phyloP scores from a whole-genome alignment of 2,797 vertebrate genomes.

The Scleropages formosus region DNA sequence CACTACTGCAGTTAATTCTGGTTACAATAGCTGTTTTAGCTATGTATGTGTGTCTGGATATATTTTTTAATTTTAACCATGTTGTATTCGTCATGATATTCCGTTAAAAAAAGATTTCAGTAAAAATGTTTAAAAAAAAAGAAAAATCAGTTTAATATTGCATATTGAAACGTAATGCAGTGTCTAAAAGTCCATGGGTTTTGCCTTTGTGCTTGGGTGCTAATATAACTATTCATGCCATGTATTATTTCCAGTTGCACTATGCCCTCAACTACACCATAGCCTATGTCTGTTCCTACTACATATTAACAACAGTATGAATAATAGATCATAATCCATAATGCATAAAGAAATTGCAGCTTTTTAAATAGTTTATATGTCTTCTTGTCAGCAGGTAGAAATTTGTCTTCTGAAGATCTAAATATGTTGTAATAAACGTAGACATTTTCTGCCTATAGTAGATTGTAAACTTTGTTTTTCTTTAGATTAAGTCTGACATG shows the following conservation, averaged over 20 bases:
- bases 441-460: constrained; percentile 41
- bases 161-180: too few species aligned
- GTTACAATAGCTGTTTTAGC: neutral
- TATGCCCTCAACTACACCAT: constrained; percentile 21
- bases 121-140: too few species aligned
- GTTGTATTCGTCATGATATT: too few species aligned
- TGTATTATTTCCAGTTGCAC: constrained; percentile 31
- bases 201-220: constrained; percentile 1
- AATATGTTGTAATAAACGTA: constrained; percentile 28
- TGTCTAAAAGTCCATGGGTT: too few species aligned
- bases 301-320: constrained; percentile 36
- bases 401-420: constrained; percentile 31
- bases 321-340: constrained; percentile 36
- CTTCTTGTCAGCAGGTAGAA: constrained; percentile 23
- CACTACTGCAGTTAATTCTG: constrained; percentile 24
- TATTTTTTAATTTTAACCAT: neutral
- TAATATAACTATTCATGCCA: too few species aligned
- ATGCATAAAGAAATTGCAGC: constrained; percentile 27
- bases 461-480: constrained; percentile 49
- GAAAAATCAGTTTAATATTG: neutral
- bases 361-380: constrained; percentile 30
- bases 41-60: neutral
- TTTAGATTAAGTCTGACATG: constrained; percentile 34
- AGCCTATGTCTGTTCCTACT: constrained; percentile 26
- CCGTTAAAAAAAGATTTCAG: too few species aligned